Evolutionary conservation across 1,140 invertebrate species (phyloP).

Genomic region (Apis laboriosa): DNA sequence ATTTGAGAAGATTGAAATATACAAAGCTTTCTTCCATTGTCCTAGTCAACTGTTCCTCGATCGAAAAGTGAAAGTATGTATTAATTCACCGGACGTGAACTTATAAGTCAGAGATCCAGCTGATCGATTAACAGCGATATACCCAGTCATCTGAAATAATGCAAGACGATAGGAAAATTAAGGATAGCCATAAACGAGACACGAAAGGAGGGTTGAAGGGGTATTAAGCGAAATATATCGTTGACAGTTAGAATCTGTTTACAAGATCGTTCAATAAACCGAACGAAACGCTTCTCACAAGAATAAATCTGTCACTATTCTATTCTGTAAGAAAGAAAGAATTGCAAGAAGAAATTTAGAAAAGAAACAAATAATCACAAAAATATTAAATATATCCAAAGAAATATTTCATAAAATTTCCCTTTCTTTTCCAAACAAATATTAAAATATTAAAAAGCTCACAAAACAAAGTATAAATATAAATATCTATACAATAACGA

Average conservation of each 20-base stretch:
- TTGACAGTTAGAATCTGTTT: conserved; percentile 52
- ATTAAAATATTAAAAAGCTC: too few relatives aligned
- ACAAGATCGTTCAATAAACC: conserved; percentile 58
- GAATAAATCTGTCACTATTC: background rate
- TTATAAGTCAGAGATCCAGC: background rate
- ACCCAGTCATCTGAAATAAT: conserved; percentile 53
- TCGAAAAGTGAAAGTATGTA: background rate
- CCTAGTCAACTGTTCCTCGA: background rate
- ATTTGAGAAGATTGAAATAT: too few relatives aligned
- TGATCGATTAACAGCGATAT: conserved; percentile 37
- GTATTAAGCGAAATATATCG: conserved; percentile 55
- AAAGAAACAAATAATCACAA: background rate
- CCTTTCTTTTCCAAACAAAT: too few relatives aligned
- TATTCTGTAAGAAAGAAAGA: background rate
- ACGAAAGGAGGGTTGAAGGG: conserved; percentile 16
- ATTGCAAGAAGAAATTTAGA: background rate
- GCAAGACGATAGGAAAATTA: conserved; percentile 31
- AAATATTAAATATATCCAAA: background rate
- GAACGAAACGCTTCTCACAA: conserved; percentile 22
- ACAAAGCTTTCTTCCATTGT: too few relatives aligned
- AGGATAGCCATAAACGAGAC: conserved; percentile 36
- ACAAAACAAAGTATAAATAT: too few relatives aligned
- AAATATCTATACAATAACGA: too few relatives aligned
- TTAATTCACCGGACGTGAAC: background rate
- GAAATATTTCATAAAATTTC: too few relatives aligned